Conservation (phyloP, 1,140 invertebrate genomes). For the Drosophila aff. region DNA sequence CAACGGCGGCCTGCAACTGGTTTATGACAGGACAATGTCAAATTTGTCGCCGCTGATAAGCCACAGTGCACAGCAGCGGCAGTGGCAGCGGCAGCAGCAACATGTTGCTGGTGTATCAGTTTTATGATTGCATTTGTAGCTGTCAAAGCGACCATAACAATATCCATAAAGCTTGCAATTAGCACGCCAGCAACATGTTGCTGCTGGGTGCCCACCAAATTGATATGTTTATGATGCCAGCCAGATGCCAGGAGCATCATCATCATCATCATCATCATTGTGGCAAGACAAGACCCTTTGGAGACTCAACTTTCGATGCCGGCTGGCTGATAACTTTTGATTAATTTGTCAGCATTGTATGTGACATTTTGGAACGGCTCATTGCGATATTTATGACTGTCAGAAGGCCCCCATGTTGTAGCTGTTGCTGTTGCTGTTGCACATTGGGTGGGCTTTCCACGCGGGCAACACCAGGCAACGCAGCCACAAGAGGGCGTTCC, state of each 20-base stretch:
- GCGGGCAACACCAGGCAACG: constrained; percentile 23
- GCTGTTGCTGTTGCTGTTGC: constrained; percentile 40
- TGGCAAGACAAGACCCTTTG: constrained; percentile 34
- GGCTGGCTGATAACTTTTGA: constrained; percentile 79
- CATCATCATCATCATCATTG: background rate
- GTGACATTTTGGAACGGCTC: constrained; percentile 80
- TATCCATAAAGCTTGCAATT: constrained; percentile 75
- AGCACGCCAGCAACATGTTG: constrained; percentile 78
- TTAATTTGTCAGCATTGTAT: constrained; percentile 83
- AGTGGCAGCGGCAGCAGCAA: constrained; percentile 43
- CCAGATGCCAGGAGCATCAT: constrained; percentile 17
- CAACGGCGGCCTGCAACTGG: constrained; percentile 57
- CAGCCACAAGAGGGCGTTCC: constrained; percentile 58
- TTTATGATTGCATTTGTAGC: constrained; percentile 58
- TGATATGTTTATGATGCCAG: constrained; percentile 78
- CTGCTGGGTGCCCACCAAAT: constrained; percentile 63
- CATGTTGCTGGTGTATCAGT: constrained; percentile 54
- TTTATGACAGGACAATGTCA: constrained; percentile 79
- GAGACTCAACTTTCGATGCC: constrained; percentile 66
- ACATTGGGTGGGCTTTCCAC: constrained; percentile 62
- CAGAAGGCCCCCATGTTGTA: constrained; percentile 41
- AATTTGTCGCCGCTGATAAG: constrained; percentile 76
- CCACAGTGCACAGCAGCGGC: background rate
- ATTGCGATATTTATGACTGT: constrained; percentile 82
- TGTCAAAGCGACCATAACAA: constrained; percentile 76